Base-by-base conservation (phyloP, 30 jellyfish, hydroid and myxozoan genomes). In the Hydra vulgaris region DNA sequence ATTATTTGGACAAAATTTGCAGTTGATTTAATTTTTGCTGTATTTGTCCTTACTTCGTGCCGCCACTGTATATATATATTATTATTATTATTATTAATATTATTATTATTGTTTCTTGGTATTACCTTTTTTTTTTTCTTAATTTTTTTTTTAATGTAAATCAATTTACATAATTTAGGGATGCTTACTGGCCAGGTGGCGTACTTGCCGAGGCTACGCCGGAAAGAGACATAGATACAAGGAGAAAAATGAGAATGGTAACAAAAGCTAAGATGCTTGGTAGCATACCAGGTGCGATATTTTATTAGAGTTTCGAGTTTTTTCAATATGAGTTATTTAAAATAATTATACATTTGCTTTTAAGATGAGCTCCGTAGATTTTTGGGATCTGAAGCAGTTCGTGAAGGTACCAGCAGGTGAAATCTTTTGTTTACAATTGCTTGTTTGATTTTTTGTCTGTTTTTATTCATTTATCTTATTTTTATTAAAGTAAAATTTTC, bases 121-220 rank as follows among this genome's bases (percentile, higher is more conserved):
- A n/a, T n/a, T n/a, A n/a, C n/a, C 61, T 40, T 40, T 40, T 40
- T 40, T 40, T 3, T 40, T 3, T 12, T 3, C 61, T 5, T 3
- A 40, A 12, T 12, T 5, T 40, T 40, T 40, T 12, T 40, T 40
- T 40, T 12, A 5, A 40, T 40, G n/a, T n/a, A n/a, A n/a, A n/a
- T 40, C 61, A 40, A 3, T 5, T 40, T 40, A 12, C 12, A 3
- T 12, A 12, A 40, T 53, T 19, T 72, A 82, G 97, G 73, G 97
- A 91, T 80, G 83, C 97, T 4, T 91, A 81, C 71, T 91, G 97
- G 97, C 97, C 97, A 7, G 95, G 95, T 67, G 97, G 97, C 20
- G 80, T 82, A 0, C 80, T 91, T 75, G 97, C 96, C 12, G 97
- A 91, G 72, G 94, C 95, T 22, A 85, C 90, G 68, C 95, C 95